Percentiles rank a stretch among this genome's conserved stretches.
Conservation (phyloP, 2,888 invertebrate species). For the Drosophila limbata region DNA sequence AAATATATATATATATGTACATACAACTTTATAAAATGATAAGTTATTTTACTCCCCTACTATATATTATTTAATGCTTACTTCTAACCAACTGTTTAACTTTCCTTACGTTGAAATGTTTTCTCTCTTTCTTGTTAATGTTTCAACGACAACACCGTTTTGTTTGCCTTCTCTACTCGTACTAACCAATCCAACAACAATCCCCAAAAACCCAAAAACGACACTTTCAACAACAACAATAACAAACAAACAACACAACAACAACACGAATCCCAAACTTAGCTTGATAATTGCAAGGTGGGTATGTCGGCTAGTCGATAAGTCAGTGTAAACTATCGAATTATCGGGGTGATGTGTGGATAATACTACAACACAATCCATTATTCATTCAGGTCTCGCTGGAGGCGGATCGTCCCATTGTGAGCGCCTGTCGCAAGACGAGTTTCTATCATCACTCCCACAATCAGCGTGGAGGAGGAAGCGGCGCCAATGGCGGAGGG, state of each 20-base stretch:
- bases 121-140: conserved; percentile 23
- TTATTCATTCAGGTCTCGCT: conserved; percentile 83
- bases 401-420: conserved; percentile 84
- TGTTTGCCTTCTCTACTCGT: conserved; percentile 25
- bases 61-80: conserved; percentile 19
- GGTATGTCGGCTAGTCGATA: conserved; percentile 49
- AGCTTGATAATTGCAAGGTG: conserved; percentile 80
- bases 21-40: too few relatives aligned
- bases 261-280: conserved; percentile 46
- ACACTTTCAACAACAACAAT: conserved; percentile 29
- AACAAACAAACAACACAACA: conserved; percentile 19
- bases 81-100: conserved; percentile 44
- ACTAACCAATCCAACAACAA: conserved; percentile 23
- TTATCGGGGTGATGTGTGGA: not conserved
- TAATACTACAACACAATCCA: conserved; percentile 30
- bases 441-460: conserved; percentile 83
- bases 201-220: conserved; percentile 16
- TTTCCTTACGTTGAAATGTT: conserved; percentile 60
- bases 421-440: conserved; percentile 84
- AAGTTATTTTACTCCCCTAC: not conserved
- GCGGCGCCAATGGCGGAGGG: conserved; percentile 28
- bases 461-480: conserved; percentile 83
- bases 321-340: conserved; percentile 4
- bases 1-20: too few relatives aligned
- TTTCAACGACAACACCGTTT: conserved; percentile 32